Base-by-base conservation (phyloP, 2,113 vertebrate species). In the Callipepla squamata region DNA sequence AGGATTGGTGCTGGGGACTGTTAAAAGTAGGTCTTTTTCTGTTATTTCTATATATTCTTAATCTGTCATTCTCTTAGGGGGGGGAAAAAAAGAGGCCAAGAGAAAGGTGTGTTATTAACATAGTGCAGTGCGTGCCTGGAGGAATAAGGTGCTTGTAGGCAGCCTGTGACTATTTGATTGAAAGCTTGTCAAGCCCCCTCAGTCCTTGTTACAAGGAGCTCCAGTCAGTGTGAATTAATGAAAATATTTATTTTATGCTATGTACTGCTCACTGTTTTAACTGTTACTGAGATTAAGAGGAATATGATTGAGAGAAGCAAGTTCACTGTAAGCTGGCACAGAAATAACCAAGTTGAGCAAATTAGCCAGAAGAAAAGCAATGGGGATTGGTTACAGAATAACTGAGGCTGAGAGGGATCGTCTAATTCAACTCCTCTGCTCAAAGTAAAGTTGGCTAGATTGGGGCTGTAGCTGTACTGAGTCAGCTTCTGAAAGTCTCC, bases 191-290 rank as follows among this genome's bases (percentile, higher is more conserved):
- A 26, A 32, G 36, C 50, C 77, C 82, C 18, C 38, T 63, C 30
- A 32, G 48, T 28, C 34, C 44, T 61, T 85, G 21, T 68, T 70
- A 58, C 42, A 13, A 84, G 55, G 55, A 81, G 51, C 18, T 84
- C 51, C n/a, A 80, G 86, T 90, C 84, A 84, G 63, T 66, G 34
- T 67, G 36, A 73, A 73, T 93, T 91, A 96, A 47, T 72, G 78
- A 62, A 63, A 26, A 15, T 32, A 65, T 93, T 94, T 91, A 69
- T 88, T 42, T 69, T 26, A n/a, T 75, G 53, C 14, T 50, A 13
- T 74, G 38, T 53, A 59, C 40, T 77, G 4, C 18, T 57, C 58
- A 48, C 28, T 85, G 73, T 75, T 62, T 81, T 62, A 68, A 38
- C 51, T 30, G n/a, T 61, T 51, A 53, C 34, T 61, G 48, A 59